Evolutionary conservation across 2,113 vertebrate genomes (phyloP).

Genomic region (Cephalophus harveyi): DNA sequence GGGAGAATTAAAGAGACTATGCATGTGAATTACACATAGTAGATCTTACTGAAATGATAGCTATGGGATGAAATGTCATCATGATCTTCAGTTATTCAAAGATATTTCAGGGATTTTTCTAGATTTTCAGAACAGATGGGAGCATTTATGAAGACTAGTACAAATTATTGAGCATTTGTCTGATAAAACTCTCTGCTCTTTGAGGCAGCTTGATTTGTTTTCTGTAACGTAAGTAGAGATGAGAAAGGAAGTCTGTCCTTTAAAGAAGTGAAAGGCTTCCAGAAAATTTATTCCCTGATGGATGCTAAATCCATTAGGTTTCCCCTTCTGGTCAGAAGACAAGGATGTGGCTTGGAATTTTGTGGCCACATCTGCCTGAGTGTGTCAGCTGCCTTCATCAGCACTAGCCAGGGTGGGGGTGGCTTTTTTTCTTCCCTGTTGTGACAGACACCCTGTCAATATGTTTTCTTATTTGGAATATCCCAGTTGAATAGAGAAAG

Average conservation of each 20-base stretch:
- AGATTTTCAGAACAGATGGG: background rate
- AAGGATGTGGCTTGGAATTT: background rate
- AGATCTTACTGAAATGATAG: background rate
- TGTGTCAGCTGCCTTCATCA: background rate
- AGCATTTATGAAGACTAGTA: background rate
- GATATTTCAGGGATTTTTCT: background rate
- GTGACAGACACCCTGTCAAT: background rate
- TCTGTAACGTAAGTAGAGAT: background rate
- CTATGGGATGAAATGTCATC: background rate
- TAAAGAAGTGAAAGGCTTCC: background rate
- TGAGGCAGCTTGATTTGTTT: background rate
- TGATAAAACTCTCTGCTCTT: background rate
- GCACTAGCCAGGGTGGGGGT: background rate
- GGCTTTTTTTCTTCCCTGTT: background rate
- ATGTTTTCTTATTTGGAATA: background rate
- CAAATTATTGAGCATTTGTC: background rate
- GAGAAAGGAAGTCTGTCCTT: background rate
- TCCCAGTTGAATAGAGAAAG: background rate
- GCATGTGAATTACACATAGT: background rate
- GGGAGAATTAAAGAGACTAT: background rate
- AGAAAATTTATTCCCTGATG: background rate
- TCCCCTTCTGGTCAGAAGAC: background rate
- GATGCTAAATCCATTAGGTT: background rate
- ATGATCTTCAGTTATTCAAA: background rate
- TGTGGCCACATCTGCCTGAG: background rate